phyloP scores from a whole-genome alignment of 2,113 vertebrate genomes.

The Cheirogaleus medius region DNA sequence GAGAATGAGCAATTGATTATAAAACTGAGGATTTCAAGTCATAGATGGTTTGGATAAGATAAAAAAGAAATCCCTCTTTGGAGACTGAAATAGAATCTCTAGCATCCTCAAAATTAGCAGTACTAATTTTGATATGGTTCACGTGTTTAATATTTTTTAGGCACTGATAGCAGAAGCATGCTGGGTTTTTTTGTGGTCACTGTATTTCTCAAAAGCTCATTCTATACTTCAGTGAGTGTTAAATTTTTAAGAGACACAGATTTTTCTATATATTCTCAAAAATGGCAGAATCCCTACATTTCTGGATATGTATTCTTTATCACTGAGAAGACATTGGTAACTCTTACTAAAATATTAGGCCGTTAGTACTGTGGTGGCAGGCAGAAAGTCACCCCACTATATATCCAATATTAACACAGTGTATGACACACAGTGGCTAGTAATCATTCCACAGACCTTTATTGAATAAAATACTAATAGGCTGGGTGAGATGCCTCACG shows the following conservation, averaged over 20 bases:
- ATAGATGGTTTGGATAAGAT: background rate
- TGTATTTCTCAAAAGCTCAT: constrained; percentile 3
- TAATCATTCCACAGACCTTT: background rate
- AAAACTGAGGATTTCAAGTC: constrained; percentile 47
- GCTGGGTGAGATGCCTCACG: too few species aligned
- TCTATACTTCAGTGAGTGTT: background rate
- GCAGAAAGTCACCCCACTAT: background rate
- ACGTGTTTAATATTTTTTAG: background rate
- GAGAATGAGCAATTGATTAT: background rate
- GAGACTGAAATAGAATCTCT: background rate
- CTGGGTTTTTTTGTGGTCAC: background rate
- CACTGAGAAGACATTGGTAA: background rate
- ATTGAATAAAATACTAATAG: background rate
- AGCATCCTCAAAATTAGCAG: background rate
- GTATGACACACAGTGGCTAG: background rate
- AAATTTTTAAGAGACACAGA: background rate
- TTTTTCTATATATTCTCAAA: background rate
- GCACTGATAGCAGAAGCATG: background rate
- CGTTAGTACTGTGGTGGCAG: background rate
- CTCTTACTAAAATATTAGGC: background rate
- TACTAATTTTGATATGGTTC: background rate
- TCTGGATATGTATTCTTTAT: background rate
- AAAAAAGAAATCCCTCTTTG: background rate
- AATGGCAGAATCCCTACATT: background rate
- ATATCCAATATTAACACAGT: background rate